Evolutionary conservation across 2,113 vertebrate genomes (phyloP).

Genomic region (Sapayoa aenigma): DNA sequence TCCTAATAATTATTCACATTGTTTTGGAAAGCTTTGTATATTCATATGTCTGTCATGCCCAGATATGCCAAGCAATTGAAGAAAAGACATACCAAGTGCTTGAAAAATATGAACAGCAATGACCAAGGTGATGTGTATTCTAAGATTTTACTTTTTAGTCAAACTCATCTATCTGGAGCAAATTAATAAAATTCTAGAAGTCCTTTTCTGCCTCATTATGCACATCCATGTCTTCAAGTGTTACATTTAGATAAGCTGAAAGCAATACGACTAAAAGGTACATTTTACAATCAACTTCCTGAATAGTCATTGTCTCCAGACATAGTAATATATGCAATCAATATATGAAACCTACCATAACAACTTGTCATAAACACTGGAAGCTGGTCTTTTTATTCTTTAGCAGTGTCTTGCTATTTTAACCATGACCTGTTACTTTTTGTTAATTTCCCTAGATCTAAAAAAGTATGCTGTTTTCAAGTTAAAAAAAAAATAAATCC

Average conservation of each 20-base stretch:
- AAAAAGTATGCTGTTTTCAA: background rate
- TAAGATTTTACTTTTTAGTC: constrained; percentile 7
- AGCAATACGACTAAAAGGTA: constrained; percentile 53
- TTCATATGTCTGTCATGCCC: background rate
- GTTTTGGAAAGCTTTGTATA: background rate
- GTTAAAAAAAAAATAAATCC: background rate
- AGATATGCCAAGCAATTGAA: background rate
- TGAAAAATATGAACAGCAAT: background rate
- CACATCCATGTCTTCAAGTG: background rate
- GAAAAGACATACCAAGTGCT: background rate
- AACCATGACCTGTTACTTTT: background rate
- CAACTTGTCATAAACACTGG: constrained; percentile 15
- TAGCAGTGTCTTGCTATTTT: background rate
- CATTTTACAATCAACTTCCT: constrained; percentile 55
- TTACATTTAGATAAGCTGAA: constrained; percentile 54
- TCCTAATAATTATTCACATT: background rate
- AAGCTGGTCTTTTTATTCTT: constrained; percentile 38
- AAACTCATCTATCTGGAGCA: constrained; percentile 28
- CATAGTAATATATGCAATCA: constrained; percentile 23
- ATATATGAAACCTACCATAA: constrained; percentile 38
- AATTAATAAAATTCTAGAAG: constrained; percentile 41
- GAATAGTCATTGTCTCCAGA: constrained; percentile 59
- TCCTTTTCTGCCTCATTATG: constrained; percentile 4
- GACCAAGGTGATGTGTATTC: background rate
- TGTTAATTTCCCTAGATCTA: background rate